A percentile compares a stretch with the other conserved stretches of the same genome.
Evolutionary conservation across 2,113 vertebrate species (phyloP).

Genomic region (Equus quagga): DNA sequence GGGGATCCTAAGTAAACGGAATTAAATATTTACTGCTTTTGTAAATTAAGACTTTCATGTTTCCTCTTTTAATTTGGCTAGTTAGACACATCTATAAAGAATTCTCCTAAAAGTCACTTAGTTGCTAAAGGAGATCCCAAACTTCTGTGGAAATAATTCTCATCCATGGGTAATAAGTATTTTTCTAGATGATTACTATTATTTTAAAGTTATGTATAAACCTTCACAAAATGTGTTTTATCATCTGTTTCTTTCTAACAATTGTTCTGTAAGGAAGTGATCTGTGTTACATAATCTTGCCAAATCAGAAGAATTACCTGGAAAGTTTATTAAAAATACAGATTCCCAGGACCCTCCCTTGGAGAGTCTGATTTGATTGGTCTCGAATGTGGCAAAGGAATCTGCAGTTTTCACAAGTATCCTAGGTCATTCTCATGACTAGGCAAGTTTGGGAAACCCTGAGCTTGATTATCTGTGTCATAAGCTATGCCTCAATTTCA

Average conservation of each 20-base stretch:
- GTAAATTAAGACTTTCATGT: not conserved
- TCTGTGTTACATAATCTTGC: not conserved
- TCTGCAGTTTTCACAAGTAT: not conserved
- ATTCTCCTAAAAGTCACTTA: not conserved
- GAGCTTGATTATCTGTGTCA: not conserved
- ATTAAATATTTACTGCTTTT: not conserved
- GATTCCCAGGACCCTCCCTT: not conserved
- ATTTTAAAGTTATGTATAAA: constrained; percentile 27
- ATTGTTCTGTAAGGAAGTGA: not conserved
- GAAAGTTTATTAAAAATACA: not conserved
- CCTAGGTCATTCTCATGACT: not conserved
- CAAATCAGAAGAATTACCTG: not conserved
- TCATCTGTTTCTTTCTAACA: not conserved
- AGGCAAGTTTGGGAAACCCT: not conserved
- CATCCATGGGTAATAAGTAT: not conserved
- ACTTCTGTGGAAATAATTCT: not conserved
- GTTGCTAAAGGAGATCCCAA: not conserved
- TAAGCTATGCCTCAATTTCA: not conserved
- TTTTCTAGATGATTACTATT: not conserved
- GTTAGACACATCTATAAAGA: not conserved
- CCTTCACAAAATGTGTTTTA: not conserved
- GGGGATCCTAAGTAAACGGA: not conserved
- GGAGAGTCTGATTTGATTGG: not conserved
- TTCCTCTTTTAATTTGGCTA: not conserved
- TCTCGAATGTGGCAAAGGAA: not conserved